A percentile compares a stretch with the other conserved stretches of the same genome.
phyloP scores from a whole-genome alignment of 1,140 invertebrate species.

The Drosophila pectinifera region DNA sequence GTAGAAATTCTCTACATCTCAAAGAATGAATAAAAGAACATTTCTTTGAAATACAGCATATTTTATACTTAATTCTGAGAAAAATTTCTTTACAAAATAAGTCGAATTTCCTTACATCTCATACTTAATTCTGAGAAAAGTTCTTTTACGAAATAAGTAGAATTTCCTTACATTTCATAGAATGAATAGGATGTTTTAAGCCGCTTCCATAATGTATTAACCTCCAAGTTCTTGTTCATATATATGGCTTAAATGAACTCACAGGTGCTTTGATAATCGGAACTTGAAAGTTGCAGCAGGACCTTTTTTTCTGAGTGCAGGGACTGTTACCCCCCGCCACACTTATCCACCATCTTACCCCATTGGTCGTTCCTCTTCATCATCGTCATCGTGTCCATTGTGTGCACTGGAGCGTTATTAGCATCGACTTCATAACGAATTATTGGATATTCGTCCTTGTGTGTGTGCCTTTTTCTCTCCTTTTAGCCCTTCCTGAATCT shows the following conservation, averaged over 20 bases:
- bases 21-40: not conserved
- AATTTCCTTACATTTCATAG: no score
- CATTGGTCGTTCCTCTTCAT: slow-evolving; percentile 34
- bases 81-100: no score
- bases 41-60: no score
- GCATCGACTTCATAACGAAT: slow-evolving; percentile 81
- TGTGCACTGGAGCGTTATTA: slow-evolving; percentile 79
- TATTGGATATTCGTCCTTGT: slow-evolving; percentile 70
- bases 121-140: no score
- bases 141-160: no score
- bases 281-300: no score
- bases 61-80: no score
- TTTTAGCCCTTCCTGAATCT: slow-evolving; percentile 11
- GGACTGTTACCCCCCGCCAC: slow-evolving; percentile 17
- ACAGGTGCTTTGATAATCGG: no score
- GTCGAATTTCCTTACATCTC: no score
- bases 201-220: not conserved
- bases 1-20: no score
- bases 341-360: slow-evolving; percentile 14
- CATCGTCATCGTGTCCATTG: slow-evolving; percentile 63
- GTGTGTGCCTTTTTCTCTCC: slow-evolving; percentile 15
- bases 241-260: not conserved
- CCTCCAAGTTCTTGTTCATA: no score
- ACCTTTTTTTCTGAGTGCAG: slow-evolving; percentile 8
- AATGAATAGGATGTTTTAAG: no score